A percentile compares a stretch with the other conserved stretches of the same genome.
phyloP scores from a whole-genome alignment of 2,113 vertebrate genomes.

The Crotalus horridus region DNA sequence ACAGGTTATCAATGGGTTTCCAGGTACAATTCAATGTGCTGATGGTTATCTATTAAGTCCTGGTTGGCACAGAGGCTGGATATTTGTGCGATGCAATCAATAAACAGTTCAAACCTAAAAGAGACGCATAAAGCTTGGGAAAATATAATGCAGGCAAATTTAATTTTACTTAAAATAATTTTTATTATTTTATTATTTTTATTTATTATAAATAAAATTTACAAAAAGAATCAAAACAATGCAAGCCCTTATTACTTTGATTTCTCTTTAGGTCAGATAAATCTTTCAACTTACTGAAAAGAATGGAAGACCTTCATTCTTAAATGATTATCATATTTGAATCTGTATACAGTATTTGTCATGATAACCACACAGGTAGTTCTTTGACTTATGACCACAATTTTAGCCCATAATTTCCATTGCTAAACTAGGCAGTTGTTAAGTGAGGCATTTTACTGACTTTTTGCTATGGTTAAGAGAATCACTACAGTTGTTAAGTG shows the following conservation, averaged over 20 bases:
- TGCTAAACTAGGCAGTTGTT: not conserved
- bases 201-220: not conserved
- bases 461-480: not conserved
- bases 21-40: not conserved
- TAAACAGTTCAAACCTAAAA: not conserved
- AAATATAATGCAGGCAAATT: not conserved
- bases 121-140: not conserved
- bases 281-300: not conserved
- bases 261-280: not conserved
- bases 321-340: not conserved
- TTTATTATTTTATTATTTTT: not conserved
- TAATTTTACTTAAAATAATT: not conserved
- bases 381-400: not conserved
- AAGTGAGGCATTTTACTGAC: not conserved
- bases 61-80: not conserved
- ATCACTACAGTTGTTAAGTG: not conserved
- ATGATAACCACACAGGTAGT: not conserved
- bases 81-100: not conserved
- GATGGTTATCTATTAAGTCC: not conserved
- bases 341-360: not conserved
- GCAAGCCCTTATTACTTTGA: not conserved
- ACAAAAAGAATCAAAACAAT: not conserved
- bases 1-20: not conserved
- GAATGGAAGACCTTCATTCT: not conserved
- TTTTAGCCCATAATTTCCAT: not conserved